Conservation (phyloP, 2,797 vertebrate genomes). For the Pantherophis vulpinus region DNA sequence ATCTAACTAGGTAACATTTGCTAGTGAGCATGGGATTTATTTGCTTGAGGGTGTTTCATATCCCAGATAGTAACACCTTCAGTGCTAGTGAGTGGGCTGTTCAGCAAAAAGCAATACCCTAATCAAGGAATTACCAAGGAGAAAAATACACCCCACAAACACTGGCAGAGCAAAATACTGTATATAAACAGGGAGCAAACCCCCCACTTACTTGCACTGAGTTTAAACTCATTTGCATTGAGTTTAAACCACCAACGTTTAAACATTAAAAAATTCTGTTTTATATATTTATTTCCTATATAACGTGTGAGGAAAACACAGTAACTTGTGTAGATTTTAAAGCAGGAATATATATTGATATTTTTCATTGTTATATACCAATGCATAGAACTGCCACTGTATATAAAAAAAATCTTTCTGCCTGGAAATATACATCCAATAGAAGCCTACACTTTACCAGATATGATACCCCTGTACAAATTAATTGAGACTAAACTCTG, state of each 20-base stretch:
- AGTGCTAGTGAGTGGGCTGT: no score
- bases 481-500: neutral
- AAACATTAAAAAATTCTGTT: neutral
- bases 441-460: neutral
- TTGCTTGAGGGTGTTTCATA: no score
- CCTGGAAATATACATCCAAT: neutral
- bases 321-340: neutral
- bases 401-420: neutral
- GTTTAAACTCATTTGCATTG: neutral
- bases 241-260: neutral
- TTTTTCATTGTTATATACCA: neutral
- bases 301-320: neutral
- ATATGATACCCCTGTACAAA: neutral
- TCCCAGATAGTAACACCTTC: no score
- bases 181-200: neutral
- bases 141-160: no score
- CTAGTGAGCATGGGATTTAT: no score
- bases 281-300: neutral
- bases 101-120: no score
- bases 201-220: no score
- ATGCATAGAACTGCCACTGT: neutral
- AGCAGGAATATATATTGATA: neutral
- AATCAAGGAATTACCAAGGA: no score
- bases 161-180: no score
- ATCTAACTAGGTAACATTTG: no score